Percentiles rank a stretch among this genome's conserved stretches.
These are phyloP conservation scores for Umimayanthus chanpuru DNA, from an alignment of 92 coral and sea anemone genomes.

Conservation along the genomic window DNA sequence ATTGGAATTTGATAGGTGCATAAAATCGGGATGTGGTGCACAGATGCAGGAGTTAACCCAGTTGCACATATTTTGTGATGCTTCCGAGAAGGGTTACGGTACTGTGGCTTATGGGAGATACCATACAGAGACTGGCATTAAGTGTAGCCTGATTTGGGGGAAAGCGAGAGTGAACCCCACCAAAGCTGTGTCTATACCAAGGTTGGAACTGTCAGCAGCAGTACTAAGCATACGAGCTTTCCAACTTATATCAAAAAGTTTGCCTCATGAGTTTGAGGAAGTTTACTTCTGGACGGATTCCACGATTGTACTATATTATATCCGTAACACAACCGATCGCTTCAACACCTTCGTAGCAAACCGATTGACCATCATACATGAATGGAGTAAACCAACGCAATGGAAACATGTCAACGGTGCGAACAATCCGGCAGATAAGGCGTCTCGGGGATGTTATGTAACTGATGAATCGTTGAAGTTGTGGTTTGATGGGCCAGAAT, in stretches of 20 bases:
- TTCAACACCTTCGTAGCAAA: slow-evolving; percentile 59
- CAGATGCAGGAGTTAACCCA: not conserved
- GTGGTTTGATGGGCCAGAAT: slow-evolving; percentile 50
- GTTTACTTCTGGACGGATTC: slow-evolving; percentile 36
- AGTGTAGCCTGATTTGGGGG: slow-evolving; percentile 18
- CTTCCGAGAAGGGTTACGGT: not conserved
- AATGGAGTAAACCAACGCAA: slow-evolving; percentile 40
- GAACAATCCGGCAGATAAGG: slow-evolving; percentile 48
- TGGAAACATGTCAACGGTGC: slow-evolving; percentile 45
- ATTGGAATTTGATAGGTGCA: slow-evolving; percentile 15
- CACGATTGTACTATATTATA: slow-evolving; percentile 47
- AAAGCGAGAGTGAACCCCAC: slow-evolving; percentile 33
- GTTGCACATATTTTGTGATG: not conserved
- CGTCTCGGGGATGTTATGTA: slow-evolving; percentile 16
- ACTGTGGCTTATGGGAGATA: not conserved
- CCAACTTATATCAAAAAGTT: not conserved
- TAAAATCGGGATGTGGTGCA: slow-evolving; percentile 1
- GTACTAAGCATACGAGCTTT: slow-evolving; percentile 8
- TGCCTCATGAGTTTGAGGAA: slow-evolving; percentile 23
- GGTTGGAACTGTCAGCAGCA: slow-evolving; percentile 39
- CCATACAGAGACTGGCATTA: not conserved
- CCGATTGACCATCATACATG: slow-evolving; percentile 52
- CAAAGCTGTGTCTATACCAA: slow-evolving; percentile 32
- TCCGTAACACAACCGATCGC: slow-evolving; percentile 23
- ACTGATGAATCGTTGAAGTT: slow-evolving; percentile 23